A percentile compares a stretch with the other conserved stretches of the same genome.
Evolutionary conservation across 2,797 vertebrate species (phyloP).

Genomic region (Pygocentrus nattereri): DNA sequence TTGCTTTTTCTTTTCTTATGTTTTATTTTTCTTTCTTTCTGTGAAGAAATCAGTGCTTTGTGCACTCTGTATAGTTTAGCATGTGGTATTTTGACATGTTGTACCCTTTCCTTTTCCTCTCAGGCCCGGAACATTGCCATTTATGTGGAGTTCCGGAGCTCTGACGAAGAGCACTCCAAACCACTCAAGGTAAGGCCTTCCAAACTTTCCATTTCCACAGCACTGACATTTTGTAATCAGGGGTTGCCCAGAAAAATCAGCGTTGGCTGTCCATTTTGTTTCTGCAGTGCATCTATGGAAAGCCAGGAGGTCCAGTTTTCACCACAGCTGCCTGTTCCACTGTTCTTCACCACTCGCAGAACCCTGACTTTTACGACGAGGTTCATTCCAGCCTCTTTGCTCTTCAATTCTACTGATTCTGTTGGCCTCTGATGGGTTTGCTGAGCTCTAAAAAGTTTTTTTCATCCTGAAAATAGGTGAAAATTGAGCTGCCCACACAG

Average conservation of each 20-base stretch:
- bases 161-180: constrained; percentile 91
- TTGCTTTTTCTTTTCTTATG: not conserved
- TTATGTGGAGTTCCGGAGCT: constrained; percentile 93
- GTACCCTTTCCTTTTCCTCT: constrained; percentile 59
- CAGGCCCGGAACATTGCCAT: constrained; percentile 97
- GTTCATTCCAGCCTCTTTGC: constrained; percentile 68
- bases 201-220: constrained; percentile 37
- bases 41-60: not conserved
- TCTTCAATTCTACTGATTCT: not conserved
- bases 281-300: constrained; percentile 94
- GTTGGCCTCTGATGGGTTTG: not conserved
- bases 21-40: not conserved
- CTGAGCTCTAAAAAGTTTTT: not conserved
- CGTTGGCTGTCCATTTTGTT: constrained; percentile 31
- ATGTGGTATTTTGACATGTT: not conserved
- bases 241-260: not conserved
- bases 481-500: constrained; percentile 96
- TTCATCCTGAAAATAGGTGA: constrained; percentile 81
- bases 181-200: constrained; percentile 87
- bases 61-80: not conserved
- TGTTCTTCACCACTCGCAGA: constrained; percentile 96
- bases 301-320: constrained; percentile 91
- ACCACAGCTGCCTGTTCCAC: constrained; percentile 87
- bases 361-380: constrained; percentile 98
- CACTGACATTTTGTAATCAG: not conserved